Evolutionary conservation across 1,140 invertebrate genomes (phyloP), one percentile per base, ranked within the genome.

Genomic region (Brevipalpus yothersi): DNA sequence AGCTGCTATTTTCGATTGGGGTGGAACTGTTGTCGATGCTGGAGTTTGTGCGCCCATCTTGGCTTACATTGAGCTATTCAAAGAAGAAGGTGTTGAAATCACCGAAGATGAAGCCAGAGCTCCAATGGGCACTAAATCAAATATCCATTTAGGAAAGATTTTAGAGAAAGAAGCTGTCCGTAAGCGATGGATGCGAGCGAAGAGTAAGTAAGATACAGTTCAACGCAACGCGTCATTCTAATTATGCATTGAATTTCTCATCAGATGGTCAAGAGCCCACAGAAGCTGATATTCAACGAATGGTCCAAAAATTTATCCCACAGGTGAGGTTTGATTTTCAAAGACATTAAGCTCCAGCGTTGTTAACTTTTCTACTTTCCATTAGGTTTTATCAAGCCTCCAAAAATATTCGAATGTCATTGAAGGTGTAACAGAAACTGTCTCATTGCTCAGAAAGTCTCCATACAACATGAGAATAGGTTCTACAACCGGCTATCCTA

Each of bases 391-490:
- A 19, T 58, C 45, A 2, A 45, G 63, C 59, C 60, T 68, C 5
- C 54, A 57, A 19, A 64, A 65, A 42, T 69, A 70, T 51, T 65
- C 63, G 2, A 61, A 62, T 4, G 62, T 71, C 1, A 66, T 70
- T 43, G 68, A 69, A 1, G 64, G 69, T 64, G 11, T 67, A 65
- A 58, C 64, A 2, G 61, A 68, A 17, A 63, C 69, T 19, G 63
- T 70, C 0, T 61, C 58, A 10, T 10, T n/a, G 11, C 45, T 66
- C 4, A 21, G 40, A 40, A 60, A 56, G 19, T 11, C 10, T n/a
- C 55, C 39, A 8, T 61, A 41, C 41, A 43, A 58, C 12, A 21
- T 63, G 13, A 63, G 63, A 42, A 65, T 66, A 51, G 65, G 64
- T 23, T 60, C 59, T 10, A 63, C 64, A 8, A 63, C 65, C 21